Evolutionary conservation across 2,797 vertebrate genomes (phyloP).

Genomic region (Liasis olivaceus): DNA sequence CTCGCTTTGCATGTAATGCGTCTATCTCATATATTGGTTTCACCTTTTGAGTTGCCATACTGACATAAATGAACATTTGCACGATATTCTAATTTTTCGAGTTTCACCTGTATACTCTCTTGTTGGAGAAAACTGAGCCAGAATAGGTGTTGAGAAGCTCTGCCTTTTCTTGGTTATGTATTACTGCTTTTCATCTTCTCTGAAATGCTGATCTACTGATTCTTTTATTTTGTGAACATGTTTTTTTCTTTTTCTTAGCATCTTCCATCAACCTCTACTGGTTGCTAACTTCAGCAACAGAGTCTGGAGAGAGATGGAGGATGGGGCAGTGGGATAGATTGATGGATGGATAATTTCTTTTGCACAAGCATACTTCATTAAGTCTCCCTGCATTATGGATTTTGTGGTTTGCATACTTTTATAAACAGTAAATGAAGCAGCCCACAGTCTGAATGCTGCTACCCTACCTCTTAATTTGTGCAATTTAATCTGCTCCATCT

Average conservation of each 20-base stretch:
- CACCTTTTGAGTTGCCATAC: no score
- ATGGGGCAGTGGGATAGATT: neutral
- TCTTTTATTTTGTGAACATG: neutral
- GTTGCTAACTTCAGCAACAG: neutral
- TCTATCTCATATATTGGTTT: no score
- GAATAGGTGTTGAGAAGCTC: neutral
- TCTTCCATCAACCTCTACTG: neutral
- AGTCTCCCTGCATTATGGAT: neutral
- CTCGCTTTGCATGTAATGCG: no score
- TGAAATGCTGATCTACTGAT: no score
- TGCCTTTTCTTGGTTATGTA: neutral
- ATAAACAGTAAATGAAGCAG: neutral
- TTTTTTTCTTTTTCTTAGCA: neutral
- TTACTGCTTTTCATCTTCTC: neutral
- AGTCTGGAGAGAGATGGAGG: neutral
- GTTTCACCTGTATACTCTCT: neutral
- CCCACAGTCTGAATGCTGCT: neutral
- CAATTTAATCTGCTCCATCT: neutral
- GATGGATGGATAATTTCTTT: neutral
- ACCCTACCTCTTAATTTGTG: neutral
- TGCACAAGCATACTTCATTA: neutral
- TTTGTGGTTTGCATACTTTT: neutral
- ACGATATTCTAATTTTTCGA: no score
- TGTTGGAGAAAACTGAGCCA: neutral
- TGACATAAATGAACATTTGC: no score